Evolutionary conservation across 2,888 invertebrate species (phyloP).

Genomic region (Polia nebulosa): DNA sequence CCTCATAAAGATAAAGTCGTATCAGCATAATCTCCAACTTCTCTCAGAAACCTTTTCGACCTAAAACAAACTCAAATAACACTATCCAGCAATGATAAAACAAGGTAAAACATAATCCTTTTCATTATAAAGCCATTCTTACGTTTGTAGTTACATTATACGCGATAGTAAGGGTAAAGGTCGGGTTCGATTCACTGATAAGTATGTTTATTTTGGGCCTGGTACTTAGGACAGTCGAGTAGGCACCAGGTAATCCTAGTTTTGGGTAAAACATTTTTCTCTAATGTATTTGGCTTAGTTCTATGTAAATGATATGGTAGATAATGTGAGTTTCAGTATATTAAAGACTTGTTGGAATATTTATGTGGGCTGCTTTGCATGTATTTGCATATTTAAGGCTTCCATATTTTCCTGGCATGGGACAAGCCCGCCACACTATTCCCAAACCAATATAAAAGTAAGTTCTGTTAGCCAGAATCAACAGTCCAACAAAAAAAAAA

Average conservation of each 20-base stretch:
- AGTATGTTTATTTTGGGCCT: slow-evolving; percentile 68
- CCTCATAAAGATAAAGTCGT: slow-evolving; percentile 7
- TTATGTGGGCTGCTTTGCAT: slow-evolving; percentile 16
- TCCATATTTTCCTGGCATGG: background rate
- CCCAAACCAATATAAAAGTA: too few relatives aligned
- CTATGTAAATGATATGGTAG: slow-evolving; percentile 35
- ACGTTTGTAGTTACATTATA: slow-evolving; percentile 58
- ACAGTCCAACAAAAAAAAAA: too few relatives aligned
- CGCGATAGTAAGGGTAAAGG: slow-evolving; percentile 46
- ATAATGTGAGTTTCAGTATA: slow-evolving; percentile 37
- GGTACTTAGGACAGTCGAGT: slow-evolving; percentile 60
- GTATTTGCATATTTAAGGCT: slow-evolving; percentile 17
- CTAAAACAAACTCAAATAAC: slow-evolving; percentile 37
- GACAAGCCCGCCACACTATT: too few relatives aligned
- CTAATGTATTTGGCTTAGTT: slow-evolving; percentile 47
- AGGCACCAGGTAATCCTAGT: slow-evolving; percentile 67
- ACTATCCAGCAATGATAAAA: slow-evolving; percentile 55
- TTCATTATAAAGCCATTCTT: slow-evolving; percentile 60
- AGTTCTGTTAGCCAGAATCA: too few relatives aligned
- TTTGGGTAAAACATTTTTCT: slow-evolving; percentile 56
- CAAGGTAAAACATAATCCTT: slow-evolving; percentile 53
- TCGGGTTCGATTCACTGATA: slow-evolving; percentile 63
- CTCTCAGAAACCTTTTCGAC: slow-evolving; percentile 37
- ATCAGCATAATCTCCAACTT: slow-evolving; percentile 20
- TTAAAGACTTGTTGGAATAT: slow-evolving; percentile 40